Conservation (phyloP, 2,888 invertebrate species). For the Drosophila recens region DNA sequence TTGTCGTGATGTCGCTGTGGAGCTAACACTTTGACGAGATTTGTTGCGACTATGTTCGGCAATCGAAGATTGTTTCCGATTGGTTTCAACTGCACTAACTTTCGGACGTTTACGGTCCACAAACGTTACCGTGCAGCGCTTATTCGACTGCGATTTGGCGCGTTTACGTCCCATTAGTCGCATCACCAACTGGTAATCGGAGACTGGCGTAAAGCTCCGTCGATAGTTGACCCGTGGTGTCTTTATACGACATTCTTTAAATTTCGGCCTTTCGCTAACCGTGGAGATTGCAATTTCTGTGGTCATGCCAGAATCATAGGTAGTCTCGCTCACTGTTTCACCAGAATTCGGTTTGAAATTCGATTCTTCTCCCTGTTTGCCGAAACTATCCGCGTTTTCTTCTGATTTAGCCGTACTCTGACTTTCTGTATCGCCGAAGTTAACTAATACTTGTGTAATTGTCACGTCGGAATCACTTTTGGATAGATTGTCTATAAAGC, state of each 20-base stretch:
- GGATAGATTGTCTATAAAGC: conserved; percentile 1
- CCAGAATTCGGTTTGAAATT: neutral
- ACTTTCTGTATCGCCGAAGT: neutral
- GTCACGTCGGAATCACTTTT: neutral
- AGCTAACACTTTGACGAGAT: neutral
- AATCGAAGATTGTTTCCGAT: neutral
- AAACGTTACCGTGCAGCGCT: conserved; percentile 10
- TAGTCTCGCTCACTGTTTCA: neutral
- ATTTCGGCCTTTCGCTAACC: too few relatives aligned
- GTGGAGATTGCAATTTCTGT: neutral
- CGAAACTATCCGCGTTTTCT: neutral
- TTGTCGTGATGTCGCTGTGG: neutral
- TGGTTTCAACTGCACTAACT: neutral
- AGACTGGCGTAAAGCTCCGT: neutral
- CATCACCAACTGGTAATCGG: conserved; percentile 58
- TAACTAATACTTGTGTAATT: neutral
- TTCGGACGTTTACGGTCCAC: neutral
- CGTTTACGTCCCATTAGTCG: conserved; percentile 44
- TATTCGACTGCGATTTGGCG: neutral
- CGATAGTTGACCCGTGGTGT: conserved; percentile 5
- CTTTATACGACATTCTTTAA: neutral
- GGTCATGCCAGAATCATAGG: neutral
- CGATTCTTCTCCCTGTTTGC: neutral
- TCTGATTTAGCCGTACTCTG: neutral
- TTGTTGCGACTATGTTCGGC: neutral